Evolutionary conservation across 2,888 invertebrate genomes (phyloP), one percentile per base, ranked within the genome.

Genomic region (Schizaphis graminum): DNA sequence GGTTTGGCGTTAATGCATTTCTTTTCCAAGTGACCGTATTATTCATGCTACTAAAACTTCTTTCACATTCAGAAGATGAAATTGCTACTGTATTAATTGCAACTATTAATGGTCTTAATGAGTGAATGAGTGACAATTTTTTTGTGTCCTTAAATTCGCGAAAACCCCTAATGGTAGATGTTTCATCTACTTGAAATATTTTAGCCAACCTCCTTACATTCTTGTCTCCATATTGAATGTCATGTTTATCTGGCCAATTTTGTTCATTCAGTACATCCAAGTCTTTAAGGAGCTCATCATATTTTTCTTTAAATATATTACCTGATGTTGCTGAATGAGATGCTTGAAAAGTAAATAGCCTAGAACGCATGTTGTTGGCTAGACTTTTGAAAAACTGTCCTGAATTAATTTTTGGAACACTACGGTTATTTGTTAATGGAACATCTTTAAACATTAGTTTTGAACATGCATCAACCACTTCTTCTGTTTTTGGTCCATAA

Each of bases 401-500:
- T 61, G 26, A 41, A 26, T 89, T 89, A 57, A 89, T 89, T 89
- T 89, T 89, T 89, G 56, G 88, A 89, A 89, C 57, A 89, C 47
- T 89, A 41, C 41, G 89, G 26, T 89, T 89, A 57, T 89, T 89
- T 89, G 56, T 89, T 47, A 90, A 90, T 8, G n/a, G 47, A 67
- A 90, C n/a, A 67, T 67, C 67, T 67, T 90, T 90, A 67, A 67
- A 90, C 67, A 90, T 90, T 90, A 67, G 10, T 67, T 67, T 61
- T 67, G 90, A 67, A 61, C 47, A 61, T 47, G 90, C 90, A 90
- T 90, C n/a, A 61, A 90, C 35, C 26, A 67, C 90, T 67, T 90
- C 90, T 90, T 90, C 61, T 90, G 90, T 67, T 90, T 90, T 90
- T 90, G 90, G 67, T 90, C 90, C 90, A 90, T 67, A 47, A 7